These are phyloP conservation scores for Urocitellus parryii DNA, from an alignment of 2,113 vertebrate genomes.

Conservation along the genomic window DNA sequence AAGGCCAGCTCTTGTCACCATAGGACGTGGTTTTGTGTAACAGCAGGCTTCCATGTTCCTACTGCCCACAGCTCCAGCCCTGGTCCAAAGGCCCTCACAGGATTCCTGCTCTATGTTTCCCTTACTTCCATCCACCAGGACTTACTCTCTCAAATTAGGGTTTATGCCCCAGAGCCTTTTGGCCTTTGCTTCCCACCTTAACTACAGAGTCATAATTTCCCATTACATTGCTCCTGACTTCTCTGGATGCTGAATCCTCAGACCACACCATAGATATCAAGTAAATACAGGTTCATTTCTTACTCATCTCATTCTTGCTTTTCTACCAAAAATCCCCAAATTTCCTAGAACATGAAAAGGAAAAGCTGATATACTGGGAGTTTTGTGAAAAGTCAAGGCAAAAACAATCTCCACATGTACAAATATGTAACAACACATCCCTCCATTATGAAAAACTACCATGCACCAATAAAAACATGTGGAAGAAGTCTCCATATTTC, in stretches of 20 bases:
- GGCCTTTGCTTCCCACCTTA: background rate
- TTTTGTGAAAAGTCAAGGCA: background rate
- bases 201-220: background rate
- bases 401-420: background rate
- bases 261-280: background rate
- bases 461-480: background rate
- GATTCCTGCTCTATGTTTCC: background rate
- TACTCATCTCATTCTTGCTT: background rate
- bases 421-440: no score
- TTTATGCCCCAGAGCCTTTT: background rate
- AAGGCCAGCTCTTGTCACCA: background rate
- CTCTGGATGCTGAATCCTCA: background rate
- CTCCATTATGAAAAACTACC: no score
- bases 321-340: background rate
- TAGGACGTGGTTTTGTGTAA: accelerated
- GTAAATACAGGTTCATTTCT: background rate
- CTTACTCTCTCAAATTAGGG: background rate
- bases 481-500: background rate
- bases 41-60: background rate
- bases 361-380: background rate
- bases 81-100: background rate
- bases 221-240: background rate
- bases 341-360: conserved; percentile 24
- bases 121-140: background rate
- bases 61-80: background rate